A percentile compares a stretch with the other conserved stretches of the same genome.
Conservation (phyloP, 2,797 vertebrate genomes). For the Gallinago nigripennis region DNA sequence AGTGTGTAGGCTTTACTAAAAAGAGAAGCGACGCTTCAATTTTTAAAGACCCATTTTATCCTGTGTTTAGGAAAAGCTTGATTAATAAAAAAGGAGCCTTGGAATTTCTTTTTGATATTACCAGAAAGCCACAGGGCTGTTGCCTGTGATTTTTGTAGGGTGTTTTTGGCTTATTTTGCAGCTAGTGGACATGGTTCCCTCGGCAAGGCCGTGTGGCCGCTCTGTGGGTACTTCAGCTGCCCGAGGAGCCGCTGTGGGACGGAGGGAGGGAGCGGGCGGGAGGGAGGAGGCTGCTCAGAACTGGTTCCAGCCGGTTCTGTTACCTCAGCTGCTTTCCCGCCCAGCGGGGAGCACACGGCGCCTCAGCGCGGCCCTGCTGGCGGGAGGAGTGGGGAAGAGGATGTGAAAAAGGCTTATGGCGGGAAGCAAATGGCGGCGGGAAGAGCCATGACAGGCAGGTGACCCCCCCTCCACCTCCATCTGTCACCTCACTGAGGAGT, state of each 20-base stretch:
- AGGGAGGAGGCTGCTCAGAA: rapidly evolving
- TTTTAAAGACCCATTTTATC: neutral
- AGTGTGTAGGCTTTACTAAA: neutral
- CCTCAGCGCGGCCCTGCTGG: rapidly evolving
- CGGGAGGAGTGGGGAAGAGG: too few species aligned
- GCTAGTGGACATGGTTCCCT: rapidly evolving
- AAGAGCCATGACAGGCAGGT: neutral
- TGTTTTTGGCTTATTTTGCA: neutral
- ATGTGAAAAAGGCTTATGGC: rapidly evolving
- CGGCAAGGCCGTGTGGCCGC: rapidly evolving
- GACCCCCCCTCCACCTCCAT: too few species aligned
- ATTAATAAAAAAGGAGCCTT: neutral
- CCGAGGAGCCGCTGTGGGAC: rapidly evolving
- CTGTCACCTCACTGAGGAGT: rapidly evolving
- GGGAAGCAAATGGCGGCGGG: neutral
- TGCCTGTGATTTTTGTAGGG: neutral
- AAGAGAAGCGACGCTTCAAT: neutral
- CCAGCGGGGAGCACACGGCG: rapidly evolving
- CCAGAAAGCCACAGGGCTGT: neutral
- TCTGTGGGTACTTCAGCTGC: rapidly evolving
- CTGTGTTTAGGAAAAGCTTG: neutral
- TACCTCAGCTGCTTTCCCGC: rapidly evolving
- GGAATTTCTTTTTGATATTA: neutral
- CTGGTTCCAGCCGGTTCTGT: neutral
- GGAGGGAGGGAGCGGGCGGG: neutral